Evolutionary conservation across 2,888 invertebrate species (phyloP).

Genomic region (Rotaria magnacalcarata): DNA sequence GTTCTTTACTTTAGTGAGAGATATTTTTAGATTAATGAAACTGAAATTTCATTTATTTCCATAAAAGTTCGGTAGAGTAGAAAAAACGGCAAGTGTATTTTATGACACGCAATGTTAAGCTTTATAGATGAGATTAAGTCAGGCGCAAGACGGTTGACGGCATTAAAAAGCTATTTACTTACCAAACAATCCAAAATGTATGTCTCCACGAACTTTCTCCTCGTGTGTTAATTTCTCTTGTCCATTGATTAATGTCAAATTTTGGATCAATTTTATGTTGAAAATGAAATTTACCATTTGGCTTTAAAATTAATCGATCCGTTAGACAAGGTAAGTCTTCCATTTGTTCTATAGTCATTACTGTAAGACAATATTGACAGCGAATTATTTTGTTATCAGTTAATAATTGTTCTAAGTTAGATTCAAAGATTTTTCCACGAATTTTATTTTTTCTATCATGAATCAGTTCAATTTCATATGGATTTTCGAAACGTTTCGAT

Average conservation of each 20-base stretch:
- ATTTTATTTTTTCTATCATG: slow-evolving; percentile 78
- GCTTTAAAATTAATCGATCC: not conserved
- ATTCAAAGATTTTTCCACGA: slow-evolving; percentile 31
- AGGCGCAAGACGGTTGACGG: not conserved
- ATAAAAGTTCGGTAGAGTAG: not conserved
- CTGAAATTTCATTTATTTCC: not conserved
- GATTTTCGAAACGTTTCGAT: slow-evolving; percentile 38
- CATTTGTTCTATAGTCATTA: slow-evolving; percentile 14
- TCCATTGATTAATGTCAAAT: slow-evolving; percentile 18
- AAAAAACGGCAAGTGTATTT: not conserved
- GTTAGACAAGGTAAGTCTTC: not conserved
- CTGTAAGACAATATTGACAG: not conserved
- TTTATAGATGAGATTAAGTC: not conserved
- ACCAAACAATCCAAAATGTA: slow-evolving; percentile 28
- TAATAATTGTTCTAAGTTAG: not conserved
- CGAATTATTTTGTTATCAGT: slow-evolving; percentile 47
- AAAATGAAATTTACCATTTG: not conserved
- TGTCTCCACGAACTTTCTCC: not conserved
- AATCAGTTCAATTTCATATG: slow-evolving; percentile 73
- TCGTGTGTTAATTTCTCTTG: not conserved
- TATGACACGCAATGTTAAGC: not conserved
- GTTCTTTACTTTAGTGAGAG: not conserved
- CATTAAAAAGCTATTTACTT: not conserved
- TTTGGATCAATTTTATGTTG: slow-evolving; percentile 27
- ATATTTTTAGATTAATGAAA: not conserved